Evolutionary conservation across 2,888 invertebrate genomes (phyloP), one percentile per base, ranked within the genome.

Genomic region (Tipula lateralis): DNA sequence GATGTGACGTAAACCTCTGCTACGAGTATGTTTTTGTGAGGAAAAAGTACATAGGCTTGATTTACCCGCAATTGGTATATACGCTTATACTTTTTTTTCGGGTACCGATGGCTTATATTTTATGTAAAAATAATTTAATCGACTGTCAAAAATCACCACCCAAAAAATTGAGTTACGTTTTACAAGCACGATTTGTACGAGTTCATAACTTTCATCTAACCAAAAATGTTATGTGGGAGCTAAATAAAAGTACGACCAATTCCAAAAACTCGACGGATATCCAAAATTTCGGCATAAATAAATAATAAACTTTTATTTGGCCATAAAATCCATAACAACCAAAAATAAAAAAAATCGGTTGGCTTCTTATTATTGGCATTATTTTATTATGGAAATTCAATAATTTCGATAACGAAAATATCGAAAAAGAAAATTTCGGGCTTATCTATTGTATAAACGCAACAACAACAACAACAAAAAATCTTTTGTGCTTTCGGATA

Each of bases 351-450:
- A 66, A 66, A 66, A 24, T 24, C 24, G 66, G 6, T 66, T 66
- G 66, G 66, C 24, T 66, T 66, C 66, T 66, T 66, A 66, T 66
- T 66, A 66, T 66, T 66, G 66, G 0, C 24, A 66, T 66, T 66
- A 66, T 66, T 66, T 66, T 66, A 66, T 66, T 66, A 66, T 66
- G 66, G 66, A 66, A 66, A 66, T 66, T 66, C 66, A 66, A 66
- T 66, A 66, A 66, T 66, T 66, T 66, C 9, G 66, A 66, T 66
- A 66, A 66, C 66, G 66, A 2, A 66, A 66, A 66, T 66, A 66
- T 24, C 66, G 66, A 9, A 66, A 1, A 66, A 16, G 16, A 50
- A 50, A 50, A 5, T 3, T 16, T 50, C 16, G 16, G 66, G 1
- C 66, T 24, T 66, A 66, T 66, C 66, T 66, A 24, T n/a, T n/a